Evolutionary conservation across 2,113 vertebrate species (phyloP).

Genomic region (Centrocercus urophasianus): DNA sequence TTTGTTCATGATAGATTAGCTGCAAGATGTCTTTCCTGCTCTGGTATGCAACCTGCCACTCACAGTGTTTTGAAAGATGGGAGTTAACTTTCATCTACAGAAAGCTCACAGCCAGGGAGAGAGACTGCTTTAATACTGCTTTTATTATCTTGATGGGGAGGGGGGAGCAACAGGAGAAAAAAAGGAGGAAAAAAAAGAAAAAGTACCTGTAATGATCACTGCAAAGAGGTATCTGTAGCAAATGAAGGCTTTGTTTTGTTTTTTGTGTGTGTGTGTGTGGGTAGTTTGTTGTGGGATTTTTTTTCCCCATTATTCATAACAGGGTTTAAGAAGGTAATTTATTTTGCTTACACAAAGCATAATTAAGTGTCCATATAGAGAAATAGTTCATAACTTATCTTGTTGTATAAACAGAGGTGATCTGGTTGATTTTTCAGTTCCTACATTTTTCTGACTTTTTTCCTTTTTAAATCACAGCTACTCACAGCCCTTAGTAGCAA

Average conservation of each 20-base stretch:
- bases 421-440: neutral
- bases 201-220: neutral
- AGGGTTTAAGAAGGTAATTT: constrained; percentile 32
- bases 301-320: neutral
- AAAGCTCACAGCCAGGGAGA: constrained; percentile 38
- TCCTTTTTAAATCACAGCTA: neutral
- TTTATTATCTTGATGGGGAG: constrained; percentile 23
- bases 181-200: neutral
- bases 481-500: neutral
- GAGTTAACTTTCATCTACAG: constrained; percentile 72
- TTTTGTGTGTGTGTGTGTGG: neutral
- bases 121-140: neutral
- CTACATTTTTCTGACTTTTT: neutral
- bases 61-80: constrained; percentile 28
- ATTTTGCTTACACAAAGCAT: neutral
- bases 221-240: neutral
- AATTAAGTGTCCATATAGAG: constrained; percentile 12
- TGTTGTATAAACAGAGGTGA: neutral
- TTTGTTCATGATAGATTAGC: constrained; percentile 28
- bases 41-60: constrained; percentile 58
- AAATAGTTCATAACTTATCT: neutral
- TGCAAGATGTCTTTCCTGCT: neutral
- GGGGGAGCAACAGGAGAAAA: neutral
- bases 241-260: neutral
- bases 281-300: neutral